Evolutionary conservation across 2,797 vertebrate species (phyloP).

Genomic region (Pangasius djambal): DNA sequence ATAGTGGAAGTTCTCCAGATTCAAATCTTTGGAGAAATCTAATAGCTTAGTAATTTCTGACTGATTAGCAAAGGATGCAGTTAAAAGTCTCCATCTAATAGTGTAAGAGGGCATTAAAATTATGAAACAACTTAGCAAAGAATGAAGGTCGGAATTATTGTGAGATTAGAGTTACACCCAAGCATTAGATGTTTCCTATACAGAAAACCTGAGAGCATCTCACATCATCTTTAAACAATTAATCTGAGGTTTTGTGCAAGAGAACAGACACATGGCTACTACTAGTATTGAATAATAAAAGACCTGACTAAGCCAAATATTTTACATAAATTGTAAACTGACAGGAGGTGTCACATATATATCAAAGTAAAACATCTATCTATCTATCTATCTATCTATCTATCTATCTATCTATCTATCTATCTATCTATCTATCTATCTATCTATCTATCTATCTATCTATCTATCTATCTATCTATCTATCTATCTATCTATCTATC

Average conservation of each 20-base stretch:
- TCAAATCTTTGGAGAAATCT: background rate
- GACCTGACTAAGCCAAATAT: too few relatives aligned
- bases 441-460: background rate
- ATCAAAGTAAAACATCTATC: background rate
- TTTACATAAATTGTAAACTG: too few relatives aligned
- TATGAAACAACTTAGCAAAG: background rate
- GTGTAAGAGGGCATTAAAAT: background rate
- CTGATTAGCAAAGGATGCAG: background rate
- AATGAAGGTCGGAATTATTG: background rate
- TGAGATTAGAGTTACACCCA: background rate
- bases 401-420: background rate
- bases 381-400: background rate
- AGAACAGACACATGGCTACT: too few relatives aligned
- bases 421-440: background rate
- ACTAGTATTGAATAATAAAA: too few relatives aligned
- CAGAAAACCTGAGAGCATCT: too few relatives aligned
- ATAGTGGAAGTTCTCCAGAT: background rate
- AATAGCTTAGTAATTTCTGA: background rate
- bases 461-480: background rate
- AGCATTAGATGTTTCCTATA: background rate
- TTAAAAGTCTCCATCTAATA: background rate
- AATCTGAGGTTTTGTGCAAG: too few relatives aligned
- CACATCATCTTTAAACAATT: too few relatives aligned
- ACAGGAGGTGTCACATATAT: too few relatives aligned
- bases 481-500: background rate